Evolutionary conservation across 2,888 invertebrate genomes (phyloP).

Genomic region (Periphyllus acericola): DNA sequence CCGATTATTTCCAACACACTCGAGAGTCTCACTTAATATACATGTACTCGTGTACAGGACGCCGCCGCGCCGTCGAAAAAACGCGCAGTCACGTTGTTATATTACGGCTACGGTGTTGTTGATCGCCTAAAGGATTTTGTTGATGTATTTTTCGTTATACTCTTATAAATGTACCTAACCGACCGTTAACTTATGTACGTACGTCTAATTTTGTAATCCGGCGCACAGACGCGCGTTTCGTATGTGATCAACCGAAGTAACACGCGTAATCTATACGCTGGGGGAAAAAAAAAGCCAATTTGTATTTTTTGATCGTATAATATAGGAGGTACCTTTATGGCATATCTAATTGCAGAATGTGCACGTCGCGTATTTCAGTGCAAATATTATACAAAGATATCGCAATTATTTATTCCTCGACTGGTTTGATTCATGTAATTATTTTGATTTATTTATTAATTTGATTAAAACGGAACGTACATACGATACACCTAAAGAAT

Average conservation of each 20-base stretch:
- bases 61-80: slow-evolving; percentile 7
- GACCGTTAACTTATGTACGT: background rate
- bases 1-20: slow-evolving; percentile 40
- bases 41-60: background rate
- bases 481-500: background rate
- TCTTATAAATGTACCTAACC: background rate
- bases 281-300: too few species aligned
- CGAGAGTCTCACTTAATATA: slow-evolving; percentile 25
- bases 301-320: too few species aligned
- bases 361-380: too few species aligned
- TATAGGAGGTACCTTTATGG: too few species aligned
- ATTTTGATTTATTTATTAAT: too few species aligned
- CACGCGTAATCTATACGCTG: too few species aligned
- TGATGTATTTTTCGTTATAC: background rate
- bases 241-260: too few species aligned
- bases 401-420: too few species aligned
- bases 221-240: background rate
- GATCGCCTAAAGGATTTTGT: slow-evolving; percentile 21
- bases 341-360: too few species aligned
- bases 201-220: background rate
- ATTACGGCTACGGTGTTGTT: slow-evolving; percentile 12
- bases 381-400: too few species aligned
- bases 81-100: slow-evolving; percentile 25
- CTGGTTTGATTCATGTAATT: too few species aligned
- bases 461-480: background rate